Percentiles rank a stretch among this genome's conserved stretches.
Evolutionary conservation across 2,888 invertebrate species (phyloP).

Genomic region (Calliopum simillimum): DNA sequence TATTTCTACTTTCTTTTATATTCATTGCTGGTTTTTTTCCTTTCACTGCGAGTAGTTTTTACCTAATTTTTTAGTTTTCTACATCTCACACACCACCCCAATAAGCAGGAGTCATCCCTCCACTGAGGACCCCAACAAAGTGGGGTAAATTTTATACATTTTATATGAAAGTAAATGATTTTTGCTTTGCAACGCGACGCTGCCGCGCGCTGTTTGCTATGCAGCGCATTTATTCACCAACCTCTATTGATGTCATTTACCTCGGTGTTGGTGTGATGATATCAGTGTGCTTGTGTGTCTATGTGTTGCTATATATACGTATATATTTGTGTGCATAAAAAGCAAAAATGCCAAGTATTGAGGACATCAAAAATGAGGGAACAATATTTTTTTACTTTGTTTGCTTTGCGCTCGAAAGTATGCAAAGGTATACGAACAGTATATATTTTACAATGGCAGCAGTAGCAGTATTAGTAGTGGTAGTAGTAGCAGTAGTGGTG

Average conservation of each 20-base stretch:
- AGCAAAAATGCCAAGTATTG: constrained; percentile 23
- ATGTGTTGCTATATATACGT: not conserved
- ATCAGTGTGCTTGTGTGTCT: constrained; percentile 5
- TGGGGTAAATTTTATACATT: too few relatives aligned
- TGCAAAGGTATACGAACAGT: not conserved
- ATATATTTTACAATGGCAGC: too few relatives aligned
- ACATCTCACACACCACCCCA: not conserved
- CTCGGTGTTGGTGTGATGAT: constrained; percentile 20
- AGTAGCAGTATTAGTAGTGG: too few relatives aligned
- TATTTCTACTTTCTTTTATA: too few relatives aligned
- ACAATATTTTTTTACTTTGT: constrained; percentile 18
- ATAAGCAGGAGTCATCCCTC: not conserved
- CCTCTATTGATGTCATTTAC: constrained; percentile 44
- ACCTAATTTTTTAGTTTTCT: constrained; percentile 1
- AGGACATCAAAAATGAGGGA: constrained; percentile 31
- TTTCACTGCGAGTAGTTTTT: constrained; percentile 28
- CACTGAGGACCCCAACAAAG: too few relatives aligned
- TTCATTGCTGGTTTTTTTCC: constrained; percentile 37
- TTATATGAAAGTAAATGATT: too few relatives aligned
- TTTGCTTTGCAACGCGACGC: too few relatives aligned
- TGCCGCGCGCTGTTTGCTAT: too few relatives aligned
- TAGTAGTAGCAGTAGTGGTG: too few relatives aligned
- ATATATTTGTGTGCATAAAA: constrained; percentile 13
- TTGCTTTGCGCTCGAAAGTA: constrained; percentile 26
- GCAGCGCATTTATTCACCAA: constrained; percentile 22